These are phyloP conservation scores for Agonopterix heracliana DNA, from an alignment of 2,888 invertebrate genomes.

Conservation along the genomic window DNA sequence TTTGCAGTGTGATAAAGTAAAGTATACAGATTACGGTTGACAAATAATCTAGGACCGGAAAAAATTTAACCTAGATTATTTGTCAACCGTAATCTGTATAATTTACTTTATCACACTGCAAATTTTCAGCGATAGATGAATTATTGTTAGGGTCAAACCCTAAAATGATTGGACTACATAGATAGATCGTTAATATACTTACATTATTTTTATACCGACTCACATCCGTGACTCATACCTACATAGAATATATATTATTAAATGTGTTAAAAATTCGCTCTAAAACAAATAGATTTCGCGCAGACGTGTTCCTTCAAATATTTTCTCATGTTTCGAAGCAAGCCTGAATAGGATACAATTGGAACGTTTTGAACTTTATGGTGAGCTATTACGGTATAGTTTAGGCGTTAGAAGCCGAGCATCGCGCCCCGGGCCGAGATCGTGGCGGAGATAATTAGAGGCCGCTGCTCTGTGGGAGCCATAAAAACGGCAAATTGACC, in stretches of 20 bases:
- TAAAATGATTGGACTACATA: no score
- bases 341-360: conserved; percentile 23
- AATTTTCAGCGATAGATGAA: no score
- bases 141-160: no score
- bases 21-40: no score
- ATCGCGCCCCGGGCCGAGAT: conserved; percentile 62
- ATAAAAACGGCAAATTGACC: conserved; percentile 77
- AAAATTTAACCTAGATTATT: no score
- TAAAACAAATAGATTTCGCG: conserved; percentile 72
- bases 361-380: conserved; percentile 25
- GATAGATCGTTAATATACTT: no score
- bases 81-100: no score
- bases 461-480: conserved; percentile 73
- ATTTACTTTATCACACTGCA: no score
- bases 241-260: conserved; percentile 12
- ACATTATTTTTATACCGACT: no score
- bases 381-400: conserved; percentile 21
- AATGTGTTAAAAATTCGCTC: conserved; percentile 48
- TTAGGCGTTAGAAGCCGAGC: conserved; percentile 9
- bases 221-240: no score
- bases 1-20: no score
- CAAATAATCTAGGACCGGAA: no score
- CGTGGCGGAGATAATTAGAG: conserved; percentile 74
- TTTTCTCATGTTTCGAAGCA: conserved; percentile 66
- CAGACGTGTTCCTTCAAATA: conserved; percentile 58